phyloP scores from a whole-genome alignment of 1,140 invertebrate genomes.

The Drosophila littoralis region DNA sequence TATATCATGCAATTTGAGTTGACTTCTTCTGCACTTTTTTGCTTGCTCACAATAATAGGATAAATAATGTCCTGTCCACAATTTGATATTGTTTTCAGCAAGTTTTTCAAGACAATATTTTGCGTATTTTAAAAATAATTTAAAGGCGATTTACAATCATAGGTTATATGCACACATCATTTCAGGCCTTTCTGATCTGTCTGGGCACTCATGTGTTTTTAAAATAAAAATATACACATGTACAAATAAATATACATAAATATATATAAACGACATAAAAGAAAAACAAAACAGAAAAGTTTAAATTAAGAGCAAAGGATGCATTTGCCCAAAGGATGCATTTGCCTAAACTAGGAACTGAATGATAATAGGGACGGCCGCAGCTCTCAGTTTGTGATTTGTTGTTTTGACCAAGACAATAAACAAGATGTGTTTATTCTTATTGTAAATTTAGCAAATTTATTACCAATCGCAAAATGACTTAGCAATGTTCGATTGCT shows the following conservation, averaged over 20 bases:
- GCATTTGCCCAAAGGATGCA: not conserved
- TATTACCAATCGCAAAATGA: slow-evolving; percentile 70
- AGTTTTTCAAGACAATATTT: not conserved
- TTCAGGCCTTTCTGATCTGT: too few species aligned
- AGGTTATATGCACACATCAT: too few species aligned
- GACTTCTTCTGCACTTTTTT: too few species aligned
- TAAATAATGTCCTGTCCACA: too few species aligned
- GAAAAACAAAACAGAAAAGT: too few species aligned
- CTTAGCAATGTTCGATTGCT: slow-evolving; percentile 61
- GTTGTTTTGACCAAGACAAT: slow-evolving; percentile 23
- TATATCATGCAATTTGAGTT: slow-evolving; percentile 13
- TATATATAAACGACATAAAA: too few species aligned
- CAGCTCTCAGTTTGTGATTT: not conserved
- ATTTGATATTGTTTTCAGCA: slow-evolving; percentile 3
- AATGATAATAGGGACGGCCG: not conserved
- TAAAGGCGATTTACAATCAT: too few species aligned
- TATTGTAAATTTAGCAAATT: slow-evolving; percentile 70
- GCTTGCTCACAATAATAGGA: too few species aligned
- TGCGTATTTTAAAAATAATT: too few species aligned
- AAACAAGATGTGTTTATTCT: slow-evolving; percentile 57
- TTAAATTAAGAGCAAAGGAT: too few species aligned
- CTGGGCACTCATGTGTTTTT: too few species aligned
- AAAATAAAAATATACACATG: slow-evolving; percentile 12
- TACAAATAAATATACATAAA: too few species aligned
- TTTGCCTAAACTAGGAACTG: not conserved